Evolutionary conservation across 2,888 invertebrate genomes (phyloP).

Genomic region (Acanthosepion lycidas): DNA sequence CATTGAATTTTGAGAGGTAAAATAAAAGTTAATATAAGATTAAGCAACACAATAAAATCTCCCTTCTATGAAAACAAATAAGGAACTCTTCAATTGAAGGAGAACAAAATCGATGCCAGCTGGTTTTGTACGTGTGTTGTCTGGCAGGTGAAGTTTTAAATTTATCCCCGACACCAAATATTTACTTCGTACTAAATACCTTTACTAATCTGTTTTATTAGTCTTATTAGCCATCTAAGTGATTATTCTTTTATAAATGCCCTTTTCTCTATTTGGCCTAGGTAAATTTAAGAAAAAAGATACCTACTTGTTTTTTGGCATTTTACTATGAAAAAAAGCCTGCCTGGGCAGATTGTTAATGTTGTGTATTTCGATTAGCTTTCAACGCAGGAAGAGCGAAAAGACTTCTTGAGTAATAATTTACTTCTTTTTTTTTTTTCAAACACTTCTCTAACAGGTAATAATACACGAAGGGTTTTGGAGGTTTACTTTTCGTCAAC

Average conservation of each 20-base stretch:
- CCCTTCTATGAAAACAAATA: not conserved
- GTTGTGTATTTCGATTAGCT: not conserved
- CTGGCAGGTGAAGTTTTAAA: not conserved
- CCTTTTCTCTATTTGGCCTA: not conserved
- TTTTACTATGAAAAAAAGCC: not conserved
- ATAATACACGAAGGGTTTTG: too few species aligned
- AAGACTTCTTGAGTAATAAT: not conserved
- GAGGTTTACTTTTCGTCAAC: too few species aligned
- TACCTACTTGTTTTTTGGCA: not conserved
- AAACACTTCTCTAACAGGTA: too few species aligned
- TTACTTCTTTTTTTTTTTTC: not conserved
- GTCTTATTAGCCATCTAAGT: not conserved
- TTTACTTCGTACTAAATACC: not conserved
- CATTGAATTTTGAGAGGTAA: too few species aligned
- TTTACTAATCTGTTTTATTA: not conserved
- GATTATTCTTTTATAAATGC: not conserved
- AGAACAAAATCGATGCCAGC: not conserved
- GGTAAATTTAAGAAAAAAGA: not conserved
- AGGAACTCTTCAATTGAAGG: constrained; percentile 8
- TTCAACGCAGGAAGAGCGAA: not conserved
- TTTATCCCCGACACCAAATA: not conserved
- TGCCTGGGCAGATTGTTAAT: not conserved
- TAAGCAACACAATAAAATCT: not conserved
- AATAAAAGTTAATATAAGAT: too few species aligned
- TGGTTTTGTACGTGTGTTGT: not conserved